These are phyloP conservation scores for Selene dorsalis DNA, from an alignment of 2,797 vertebrate species.

Conservation along the genomic window DNA sequence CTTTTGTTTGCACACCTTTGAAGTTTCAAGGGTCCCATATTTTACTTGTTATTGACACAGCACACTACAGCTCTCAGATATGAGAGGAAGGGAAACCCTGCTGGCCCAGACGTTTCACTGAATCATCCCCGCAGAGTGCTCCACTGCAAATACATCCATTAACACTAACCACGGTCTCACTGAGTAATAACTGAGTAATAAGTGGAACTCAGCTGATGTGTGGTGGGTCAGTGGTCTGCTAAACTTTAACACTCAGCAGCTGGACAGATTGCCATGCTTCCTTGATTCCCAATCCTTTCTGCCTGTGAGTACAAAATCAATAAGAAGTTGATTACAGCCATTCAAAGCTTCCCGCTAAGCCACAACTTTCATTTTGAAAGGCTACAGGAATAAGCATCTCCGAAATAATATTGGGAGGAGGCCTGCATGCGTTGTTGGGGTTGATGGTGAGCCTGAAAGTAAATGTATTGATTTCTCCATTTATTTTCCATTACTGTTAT, in stretches of 20 bases:
- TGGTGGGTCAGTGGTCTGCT: conserved; percentile 4
- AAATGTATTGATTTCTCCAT: conserved; percentile 43
- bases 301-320: conserved; percentile 56
- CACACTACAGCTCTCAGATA: too few relatives aligned
- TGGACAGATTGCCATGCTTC: conserved; percentile 24
- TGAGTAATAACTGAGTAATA: conserved; percentile 8
- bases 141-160: not conserved
- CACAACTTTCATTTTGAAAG: conserved; percentile 32
- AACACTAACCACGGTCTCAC: conserved; percentile 26
- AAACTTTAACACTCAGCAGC: conserved; percentile 10
- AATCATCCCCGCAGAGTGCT: conserved; percentile 19
- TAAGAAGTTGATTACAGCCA: conserved; percentile 55
- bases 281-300: conserved; percentile 31
- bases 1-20: too few relatives aligned
- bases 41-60: too few relatives aligned
- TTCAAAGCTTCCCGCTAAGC: conserved; percentile 41
- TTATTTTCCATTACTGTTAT: conserved; percentile 34
- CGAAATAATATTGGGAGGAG: conserved; percentile 36
- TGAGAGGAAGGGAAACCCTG: not conserved
- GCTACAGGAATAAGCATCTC: conserved; percentile 36
- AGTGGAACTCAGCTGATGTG: not conserved
- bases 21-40: too few relatives aligned
- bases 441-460: conserved; percentile 35
- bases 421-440: conserved; percentile 14
- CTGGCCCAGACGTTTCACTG: conserved; percentile 15